These are phyloP conservation scores for Ochlodes sylvanus DNA, from an alignment of 2,888 invertebrate species.

Conservation along the genomic window DNA sequence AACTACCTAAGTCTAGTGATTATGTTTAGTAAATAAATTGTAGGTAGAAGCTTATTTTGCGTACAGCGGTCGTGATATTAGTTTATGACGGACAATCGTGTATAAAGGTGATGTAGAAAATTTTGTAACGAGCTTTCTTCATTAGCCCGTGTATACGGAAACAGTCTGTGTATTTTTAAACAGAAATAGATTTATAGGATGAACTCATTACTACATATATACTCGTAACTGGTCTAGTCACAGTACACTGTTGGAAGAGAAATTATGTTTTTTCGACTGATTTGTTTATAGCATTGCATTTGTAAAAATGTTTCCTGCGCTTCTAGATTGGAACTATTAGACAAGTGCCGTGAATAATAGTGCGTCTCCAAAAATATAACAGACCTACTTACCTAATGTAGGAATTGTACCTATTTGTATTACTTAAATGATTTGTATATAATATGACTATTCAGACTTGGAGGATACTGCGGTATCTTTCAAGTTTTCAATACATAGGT, in stretches of 20 bases:
- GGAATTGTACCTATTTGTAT: background rate
- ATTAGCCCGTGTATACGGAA: slow-evolving; percentile 73
- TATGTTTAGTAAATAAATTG: slow-evolving; percentile 46
- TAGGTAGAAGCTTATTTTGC: slow-evolving; percentile 60
- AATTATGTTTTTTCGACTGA: slow-evolving; percentile 17
- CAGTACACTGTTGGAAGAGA: slow-evolving; percentile 30
- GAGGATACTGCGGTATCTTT: too few relatives aligned
- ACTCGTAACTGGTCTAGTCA: slow-evolving; percentile 43
- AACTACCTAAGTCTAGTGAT: slow-evolving; percentile 19
- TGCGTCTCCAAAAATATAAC: slow-evolving; percentile 33
- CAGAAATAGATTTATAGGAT: slow-evolving; percentile 61
- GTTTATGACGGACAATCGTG: slow-evolving; percentile 47
- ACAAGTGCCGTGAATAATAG: slow-evolving; percentile 54
- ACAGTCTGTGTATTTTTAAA: slow-evolving; percentile 46
- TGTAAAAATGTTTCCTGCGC: slow-evolving; percentile 56
- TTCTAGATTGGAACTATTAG: slow-evolving; percentile 58
- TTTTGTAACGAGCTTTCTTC: slow-evolving; percentile 80
- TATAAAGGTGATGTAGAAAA: slow-evolving; percentile 60
- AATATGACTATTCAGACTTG: background rate
- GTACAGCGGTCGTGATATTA: slow-evolving; percentile 64
- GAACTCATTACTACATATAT: slow-evolving; percentile 56
- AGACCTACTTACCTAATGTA: slow-evolving; percentile 6
- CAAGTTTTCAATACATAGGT: too few relatives aligned
- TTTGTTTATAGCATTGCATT: slow-evolving; percentile 48
- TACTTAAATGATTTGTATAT: background rate